phyloP scores from a whole-genome alignment of 2,797 vertebrate species.

The Gallinago solitaria region DNA sequence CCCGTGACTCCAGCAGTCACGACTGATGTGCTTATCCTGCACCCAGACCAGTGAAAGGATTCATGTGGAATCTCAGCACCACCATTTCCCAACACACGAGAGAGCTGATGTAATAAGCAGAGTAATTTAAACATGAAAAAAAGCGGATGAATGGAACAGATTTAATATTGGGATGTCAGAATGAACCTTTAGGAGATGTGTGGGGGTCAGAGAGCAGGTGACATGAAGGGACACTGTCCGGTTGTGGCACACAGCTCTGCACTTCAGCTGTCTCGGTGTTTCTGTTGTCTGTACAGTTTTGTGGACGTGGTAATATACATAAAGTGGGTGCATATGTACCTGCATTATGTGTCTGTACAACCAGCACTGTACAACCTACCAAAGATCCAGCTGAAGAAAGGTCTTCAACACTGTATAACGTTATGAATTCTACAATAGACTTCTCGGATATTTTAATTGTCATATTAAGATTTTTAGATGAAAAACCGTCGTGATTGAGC shows the following conservation, averaged over 20 bases:
- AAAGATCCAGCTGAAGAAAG: neutral
- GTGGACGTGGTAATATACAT: neutral
- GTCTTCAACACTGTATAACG: neutral
- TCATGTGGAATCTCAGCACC: neutral
- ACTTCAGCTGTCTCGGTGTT: neutral
- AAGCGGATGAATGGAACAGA: fast-evolving
- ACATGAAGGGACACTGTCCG: fast-evolving
- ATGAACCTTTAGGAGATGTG: neutral
- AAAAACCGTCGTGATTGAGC: neutral
- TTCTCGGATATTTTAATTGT: neutral
- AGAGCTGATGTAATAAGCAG: neutral
- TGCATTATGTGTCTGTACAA: fast-evolving
- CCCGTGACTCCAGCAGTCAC: neutral
- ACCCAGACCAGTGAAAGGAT: no score
- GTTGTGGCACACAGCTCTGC: neutral
- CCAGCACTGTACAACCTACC: neutral
- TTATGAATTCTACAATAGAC: neutral
- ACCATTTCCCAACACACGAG: neutral
- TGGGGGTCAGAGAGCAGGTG: neutral
- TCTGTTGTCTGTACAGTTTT: neutral
- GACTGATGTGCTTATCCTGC: neutral
- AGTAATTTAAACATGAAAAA: neutral
- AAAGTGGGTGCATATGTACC: neutral
- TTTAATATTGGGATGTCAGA: neutral
- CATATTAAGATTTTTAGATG: neutral